Percentiles rank a stretch among this genome's conserved stretches.
phyloP scores from a whole-genome alignment of 2,797 vertebrate species.

The Chelmon rostratus region DNA sequence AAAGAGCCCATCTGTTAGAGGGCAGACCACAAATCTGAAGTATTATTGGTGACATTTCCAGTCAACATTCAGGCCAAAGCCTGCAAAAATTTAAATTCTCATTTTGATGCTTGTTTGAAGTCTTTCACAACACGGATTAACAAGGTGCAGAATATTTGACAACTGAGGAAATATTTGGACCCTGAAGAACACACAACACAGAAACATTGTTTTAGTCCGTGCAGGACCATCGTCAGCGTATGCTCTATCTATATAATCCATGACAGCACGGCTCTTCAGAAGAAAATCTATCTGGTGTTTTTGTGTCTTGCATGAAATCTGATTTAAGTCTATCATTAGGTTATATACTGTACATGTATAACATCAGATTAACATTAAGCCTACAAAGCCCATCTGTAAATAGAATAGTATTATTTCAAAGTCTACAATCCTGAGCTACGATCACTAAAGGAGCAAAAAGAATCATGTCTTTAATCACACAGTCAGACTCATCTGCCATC shows the following conservation, averaged over 20 bases:
- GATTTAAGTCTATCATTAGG: background rate
- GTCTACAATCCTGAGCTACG: constrained; percentile 74
- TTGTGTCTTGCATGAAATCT: constrained; percentile 9
- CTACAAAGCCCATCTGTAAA: constrained; percentile 75
- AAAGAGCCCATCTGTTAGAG: background rate
- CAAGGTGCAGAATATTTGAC: background rate
- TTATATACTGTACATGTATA: background rate
- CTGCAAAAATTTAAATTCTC: background rate
- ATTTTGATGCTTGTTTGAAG: background rate
- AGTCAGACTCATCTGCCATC: constrained; percentile 7
- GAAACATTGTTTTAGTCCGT: background rate
- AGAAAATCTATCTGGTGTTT: constrained; percentile 7
- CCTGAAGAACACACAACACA: background rate
- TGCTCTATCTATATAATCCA: constrained; percentile 1
- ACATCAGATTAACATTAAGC: constrained; percentile 58
- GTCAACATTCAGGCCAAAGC: background rate
- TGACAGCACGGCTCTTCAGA: background rate
- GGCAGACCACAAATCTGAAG: constrained; percentile 6
- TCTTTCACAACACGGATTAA: background rate
- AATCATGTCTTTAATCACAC: constrained; percentile 19
- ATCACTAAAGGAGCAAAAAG: constrained; percentile 19
- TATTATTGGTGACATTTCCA: background rate
- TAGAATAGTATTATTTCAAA: constrained; percentile 76
- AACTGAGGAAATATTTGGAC: background rate
- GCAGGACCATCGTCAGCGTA: background rate